These are phyloP conservation scores for Pheosia tremula DNA, from an alignment of 2,888 invertebrate genomes.

Conservation along the genomic window DNA sequence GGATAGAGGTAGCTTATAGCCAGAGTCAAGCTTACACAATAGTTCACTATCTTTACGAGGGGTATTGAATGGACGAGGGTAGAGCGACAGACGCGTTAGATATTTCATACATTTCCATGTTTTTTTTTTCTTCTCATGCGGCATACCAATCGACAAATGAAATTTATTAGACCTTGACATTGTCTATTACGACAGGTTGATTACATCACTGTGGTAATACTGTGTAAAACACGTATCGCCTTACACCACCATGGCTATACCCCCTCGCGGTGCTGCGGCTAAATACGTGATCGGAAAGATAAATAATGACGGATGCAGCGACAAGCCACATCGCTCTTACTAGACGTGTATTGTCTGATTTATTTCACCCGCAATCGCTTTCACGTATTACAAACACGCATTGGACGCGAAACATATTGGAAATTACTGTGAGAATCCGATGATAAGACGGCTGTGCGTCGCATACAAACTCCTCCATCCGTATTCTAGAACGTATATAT, in stretches of 20 bases:
- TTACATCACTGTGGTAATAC: constrained; percentile 62
- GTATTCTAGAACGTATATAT: constrained; percentile 20
- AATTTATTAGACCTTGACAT: constrained; percentile 69
- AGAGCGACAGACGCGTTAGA: too few relatives aligned
- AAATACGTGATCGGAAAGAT: constrained; percentile 54
- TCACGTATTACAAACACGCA: constrained; percentile 24
- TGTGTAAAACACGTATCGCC: constrained; percentile 52
- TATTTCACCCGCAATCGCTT: constrained; percentile 20
- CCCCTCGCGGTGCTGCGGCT: constrained; percentile 41
- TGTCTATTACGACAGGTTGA: constrained; percentile 57
- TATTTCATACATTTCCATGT: too few relatives aligned
- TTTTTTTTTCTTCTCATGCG: too few relatives aligned
- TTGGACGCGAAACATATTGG: constrained; percentile 34
- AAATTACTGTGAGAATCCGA: constrained; percentile 29
- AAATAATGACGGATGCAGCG: constrained; percentile 33
- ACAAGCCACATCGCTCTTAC: constrained; percentile 17
- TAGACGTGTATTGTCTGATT: constrained; percentile 33
- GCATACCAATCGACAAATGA: constrained; percentile 41
- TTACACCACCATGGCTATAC: constrained; percentile 59
- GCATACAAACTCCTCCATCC: constrained; percentile 27
- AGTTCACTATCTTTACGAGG: too few relatives aligned
- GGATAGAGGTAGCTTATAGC: too few relatives aligned
- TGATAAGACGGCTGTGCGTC: constrained; percentile 27
- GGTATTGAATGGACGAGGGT: too few relatives aligned
- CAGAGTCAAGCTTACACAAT: too few relatives aligned